Evolutionary conservation across 92 coral and sea anemone genomes (phyloP).

Genomic region (Epizoanthus fatuus): DNA sequence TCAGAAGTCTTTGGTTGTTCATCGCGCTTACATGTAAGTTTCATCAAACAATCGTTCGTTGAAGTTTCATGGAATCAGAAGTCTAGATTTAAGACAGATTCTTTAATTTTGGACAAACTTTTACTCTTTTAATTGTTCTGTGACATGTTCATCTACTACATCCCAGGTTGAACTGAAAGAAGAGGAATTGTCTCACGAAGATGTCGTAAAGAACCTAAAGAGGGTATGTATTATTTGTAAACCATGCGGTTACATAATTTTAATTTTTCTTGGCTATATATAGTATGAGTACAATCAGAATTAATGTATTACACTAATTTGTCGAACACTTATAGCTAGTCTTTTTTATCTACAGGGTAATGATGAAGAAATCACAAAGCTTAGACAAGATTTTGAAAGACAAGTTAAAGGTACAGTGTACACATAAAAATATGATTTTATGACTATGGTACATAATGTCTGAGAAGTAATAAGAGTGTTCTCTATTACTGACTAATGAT

Average conservation of each 20-base stretch:
- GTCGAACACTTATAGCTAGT: neutral
- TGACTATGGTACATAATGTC: no score
- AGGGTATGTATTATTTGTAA: constrained; percentile 65
- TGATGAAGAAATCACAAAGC: constrained; percentile 95
- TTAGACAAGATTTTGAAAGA: constrained; percentile 97
- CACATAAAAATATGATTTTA: no score
- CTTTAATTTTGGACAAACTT: no score
- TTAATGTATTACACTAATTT: no score
- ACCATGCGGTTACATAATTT: no score
- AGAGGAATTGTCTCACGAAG: constrained; percentile 98
- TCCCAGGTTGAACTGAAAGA: constrained; percentile 94
- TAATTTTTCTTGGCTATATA: no score
- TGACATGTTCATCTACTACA: neutral
- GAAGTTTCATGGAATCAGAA: no score
- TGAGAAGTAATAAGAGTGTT: neutral
- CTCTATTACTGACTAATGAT: neutral
- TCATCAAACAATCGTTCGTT: no score
- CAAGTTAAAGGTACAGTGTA: constrained; percentile 92
- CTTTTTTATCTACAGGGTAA: constrained; percentile 72
- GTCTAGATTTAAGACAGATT: no score
- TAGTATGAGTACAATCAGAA: no score
- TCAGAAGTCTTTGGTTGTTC: no score
- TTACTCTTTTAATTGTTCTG: neutral
- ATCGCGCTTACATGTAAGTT: no score
- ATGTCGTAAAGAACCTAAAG: constrained; percentile 95